Base-by-base conservation (phyloP, 2,888 invertebrate genomes). In the Coremacera marginata region DNA sequence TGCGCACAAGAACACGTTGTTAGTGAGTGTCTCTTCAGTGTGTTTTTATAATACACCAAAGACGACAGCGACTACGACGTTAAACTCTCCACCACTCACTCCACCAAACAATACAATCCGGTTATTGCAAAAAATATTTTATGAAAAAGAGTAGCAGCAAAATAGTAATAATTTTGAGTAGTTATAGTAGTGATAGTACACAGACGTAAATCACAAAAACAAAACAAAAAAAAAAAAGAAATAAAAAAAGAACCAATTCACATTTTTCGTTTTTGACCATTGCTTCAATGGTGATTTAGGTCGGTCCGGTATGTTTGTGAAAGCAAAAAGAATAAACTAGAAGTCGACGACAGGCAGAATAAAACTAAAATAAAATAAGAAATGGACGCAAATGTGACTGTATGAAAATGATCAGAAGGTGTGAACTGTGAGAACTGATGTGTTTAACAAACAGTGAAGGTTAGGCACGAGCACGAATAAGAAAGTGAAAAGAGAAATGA, bases 381-480 rank as follows among this genome's bases (percentile, higher is more conserved):
- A 52, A 52, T 19, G 25, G n/a, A 55, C n/a, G 9, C 8, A 55
- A 70, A 34, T 51, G 52, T 16, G 55, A 52, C 16, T 49, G 68
- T 51, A 27, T n/a, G 52, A 71, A 49, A 34, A 16, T 25, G 44
- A 57, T 60, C 44, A 57, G 22, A 75, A 75, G 75, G 70, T 75
- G 68, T 70, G 51, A 75, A 70, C 62, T 60, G 27, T 34, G 51
- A 63, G 52, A 63, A 63, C 51, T 73, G 63, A 51, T 65, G 63
- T 65, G 63, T 73, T 73, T 63, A 52, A 51, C 73, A 52, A 22
- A 52, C 70, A 74, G 63, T 70, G 74, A 77, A 74, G 74, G 74
- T 74, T 77, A 77, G 68, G 73, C 51, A 70, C 70, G 73, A 73
- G 51, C 37, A 49, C 19, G 51, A 27, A 51, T 14, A 68, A 19